These are phyloP conservation scores for Todus mexicanus DNA, from an alignment of 2,797 vertebrate species.

Conservation along the genomic window DNA sequence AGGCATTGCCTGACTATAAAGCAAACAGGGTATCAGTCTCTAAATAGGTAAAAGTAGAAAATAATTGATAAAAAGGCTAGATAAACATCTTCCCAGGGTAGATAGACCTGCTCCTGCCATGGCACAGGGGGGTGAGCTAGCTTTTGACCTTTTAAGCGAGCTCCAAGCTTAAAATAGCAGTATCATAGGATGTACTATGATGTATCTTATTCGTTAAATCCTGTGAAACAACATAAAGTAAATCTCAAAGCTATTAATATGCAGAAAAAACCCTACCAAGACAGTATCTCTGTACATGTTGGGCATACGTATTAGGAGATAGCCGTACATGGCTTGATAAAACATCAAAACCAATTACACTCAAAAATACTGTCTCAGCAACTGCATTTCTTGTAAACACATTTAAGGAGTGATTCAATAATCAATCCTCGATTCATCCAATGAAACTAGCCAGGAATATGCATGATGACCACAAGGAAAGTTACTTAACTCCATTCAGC, in stretches of 20 bases:
- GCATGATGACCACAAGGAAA: not conserved
- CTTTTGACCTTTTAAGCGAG: not conserved
- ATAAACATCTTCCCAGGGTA: not conserved
- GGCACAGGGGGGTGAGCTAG: not conserved
- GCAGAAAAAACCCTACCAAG: not conserved
- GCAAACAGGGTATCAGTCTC: not conserved
- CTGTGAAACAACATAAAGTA: not conserved
- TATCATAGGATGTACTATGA: not conserved
- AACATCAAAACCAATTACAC: not conserved
- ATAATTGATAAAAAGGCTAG: not conserved
- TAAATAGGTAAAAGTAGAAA: not conserved
- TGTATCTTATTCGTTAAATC: not conserved
- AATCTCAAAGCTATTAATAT: not conserved
- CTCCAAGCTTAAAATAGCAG: not conserved
- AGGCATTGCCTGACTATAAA: not conserved
- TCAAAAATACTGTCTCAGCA: not conserved
- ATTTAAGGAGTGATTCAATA: not conserved
- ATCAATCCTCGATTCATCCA: not conserved
- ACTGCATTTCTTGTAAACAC: not conserved
- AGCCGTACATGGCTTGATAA: not conserved
- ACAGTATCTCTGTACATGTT: not conserved
- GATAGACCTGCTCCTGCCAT: not conserved
- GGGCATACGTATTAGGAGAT: not conserved
- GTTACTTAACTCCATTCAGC: not conserved
- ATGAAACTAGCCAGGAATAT: not conserved